Conservation (phyloP, 2,888 invertebrate genomes). For the Netelia fuscicornis region DNA sequence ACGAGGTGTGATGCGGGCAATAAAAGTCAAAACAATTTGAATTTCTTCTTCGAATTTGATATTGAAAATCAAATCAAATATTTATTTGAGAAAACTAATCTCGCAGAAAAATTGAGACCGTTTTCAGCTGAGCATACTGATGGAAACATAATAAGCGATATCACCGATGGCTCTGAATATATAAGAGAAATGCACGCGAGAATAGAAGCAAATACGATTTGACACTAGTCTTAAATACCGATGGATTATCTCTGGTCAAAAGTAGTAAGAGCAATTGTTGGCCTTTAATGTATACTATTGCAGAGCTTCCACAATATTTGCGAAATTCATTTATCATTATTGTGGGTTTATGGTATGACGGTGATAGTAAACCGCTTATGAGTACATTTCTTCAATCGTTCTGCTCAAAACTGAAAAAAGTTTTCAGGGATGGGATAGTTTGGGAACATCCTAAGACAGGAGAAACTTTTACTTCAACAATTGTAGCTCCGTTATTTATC, state of each 20-base stretch:
- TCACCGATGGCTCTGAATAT: constrained; percentile 66
- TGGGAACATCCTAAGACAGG: constrained; percentile 53
- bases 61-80: constrained; percentile 26
- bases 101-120: constrained; percentile 19
- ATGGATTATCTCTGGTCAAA: constrained; percentile 58
- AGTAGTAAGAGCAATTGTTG: constrained; percentile 55
- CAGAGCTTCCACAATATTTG: constrained; percentile 57
- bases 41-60: constrained; percentile 19
- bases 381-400: constrained; percentile 60
- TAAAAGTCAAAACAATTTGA: background rate
- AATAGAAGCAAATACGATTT: constrained; percentile 55
- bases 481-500: constrained; percentile 56
- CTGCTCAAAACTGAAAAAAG: constrained; percentile 45
- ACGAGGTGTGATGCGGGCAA: background rate
- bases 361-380: constrained; percentile 45
- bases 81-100: constrained; percentile 22
- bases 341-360: constrained; percentile 55
- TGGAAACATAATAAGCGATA: constrained; percentile 49
- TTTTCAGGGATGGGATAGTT: constrained; percentile 44
- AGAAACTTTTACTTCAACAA: constrained; percentile 30
- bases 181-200: constrained; percentile 52
- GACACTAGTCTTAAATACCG: constrained; percentile 63
- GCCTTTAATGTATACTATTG: constrained; percentile 61
- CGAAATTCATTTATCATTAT: constrained; percentile 54
- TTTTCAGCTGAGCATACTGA: constrained; percentile 20